Evolutionary conservation across 2,797 vertebrate genomes (phyloP), one percentile per base, ranked within the genome.

Genomic region (Syngnathus rostellatus): DNA sequence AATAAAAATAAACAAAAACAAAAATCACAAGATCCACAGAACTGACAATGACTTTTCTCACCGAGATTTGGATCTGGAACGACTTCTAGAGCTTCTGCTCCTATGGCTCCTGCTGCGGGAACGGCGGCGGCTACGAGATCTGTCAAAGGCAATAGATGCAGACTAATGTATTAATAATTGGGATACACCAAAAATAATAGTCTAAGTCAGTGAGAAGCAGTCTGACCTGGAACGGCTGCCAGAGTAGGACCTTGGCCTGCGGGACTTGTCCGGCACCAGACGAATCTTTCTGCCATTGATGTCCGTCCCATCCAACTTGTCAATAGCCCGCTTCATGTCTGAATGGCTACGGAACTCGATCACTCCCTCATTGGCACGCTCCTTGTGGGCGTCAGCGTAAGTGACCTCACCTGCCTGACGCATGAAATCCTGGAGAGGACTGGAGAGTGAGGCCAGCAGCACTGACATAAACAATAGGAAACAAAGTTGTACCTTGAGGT

Each of bases 361-460:
- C 67, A 99, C 94, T 8, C 96, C 96, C 90, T 99, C 94, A 60
- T 97, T 98, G 87, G 94, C 94, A 64, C 94, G 93, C 66, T 94
- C 93, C 84, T 97, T 96, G 82, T 99, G 95, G 77, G 96, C 95
- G 80, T 99, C 96, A 64, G 95, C 94, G 74, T 97, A 99, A 2
- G 96, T 98, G 72, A 99, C 96, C 81, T 99, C 96, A 67, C 96
- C 96, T 68, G 95, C 96, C 86, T 99, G 96, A 65, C 96, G 94
- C 96, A 99, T 99, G 81, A 98, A 98, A 84, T 99, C 95, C 95
- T 98, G 77, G 73, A 8, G 0, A 19, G 67, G 54, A 37, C 23
- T 25, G 25, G 6, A 57, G 14, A 57, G 25, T 16, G 11, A 57
- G 54, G 54, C 25, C 54, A 57, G 7, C 25, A 5, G 25, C 54